phyloP scores from a whole-genome alignment of 2,888 invertebrate genomes.

The Gortyna flavago region DNA sequence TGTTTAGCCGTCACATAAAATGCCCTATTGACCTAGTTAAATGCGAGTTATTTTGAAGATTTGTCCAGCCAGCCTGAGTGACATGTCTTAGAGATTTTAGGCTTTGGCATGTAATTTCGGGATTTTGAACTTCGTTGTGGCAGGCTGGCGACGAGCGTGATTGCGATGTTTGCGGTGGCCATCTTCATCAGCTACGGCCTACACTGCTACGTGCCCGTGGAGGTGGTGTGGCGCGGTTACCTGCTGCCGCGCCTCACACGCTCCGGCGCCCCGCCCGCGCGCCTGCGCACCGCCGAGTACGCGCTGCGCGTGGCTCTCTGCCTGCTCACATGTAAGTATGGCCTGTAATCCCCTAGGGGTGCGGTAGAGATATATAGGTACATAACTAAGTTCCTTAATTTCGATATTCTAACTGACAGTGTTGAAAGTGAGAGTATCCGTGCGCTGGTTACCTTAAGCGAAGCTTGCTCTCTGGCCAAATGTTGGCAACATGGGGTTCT shows the following conservation, averaged over 20 bases:
- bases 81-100: too few relatives aligned
- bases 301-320: constrained; percentile 93
- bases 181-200: constrained; percentile 98
- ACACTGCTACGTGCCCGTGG: constrained; percentile 98
- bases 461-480: neutral
- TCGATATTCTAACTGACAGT: neutral
- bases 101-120: too few relatives aligned
- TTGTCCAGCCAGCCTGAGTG: too few relatives aligned
- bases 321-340: constrained; percentile 94
- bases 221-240: constrained; percentile 96
- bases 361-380: neutral
- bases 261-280: constrained; percentile 75
- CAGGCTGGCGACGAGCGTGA: constrained; percentile 92
- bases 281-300: constrained; percentile 92
- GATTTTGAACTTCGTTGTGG: too few relatives aligned
- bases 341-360: too few relatives aligned
- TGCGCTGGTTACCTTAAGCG: neutral
- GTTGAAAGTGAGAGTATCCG: too few relatives aligned
- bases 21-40: too few relatives aligned
- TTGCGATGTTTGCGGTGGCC: constrained; percentile 93
- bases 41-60: too few relatives aligned
- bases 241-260: constrained; percentile 82
- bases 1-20: too few relatives aligned
- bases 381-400: neutral
- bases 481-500: neutral